phyloP scores from a whole-genome alignment of 2,888 invertebrate genomes.

The Cerceris rybyensis region DNA sequence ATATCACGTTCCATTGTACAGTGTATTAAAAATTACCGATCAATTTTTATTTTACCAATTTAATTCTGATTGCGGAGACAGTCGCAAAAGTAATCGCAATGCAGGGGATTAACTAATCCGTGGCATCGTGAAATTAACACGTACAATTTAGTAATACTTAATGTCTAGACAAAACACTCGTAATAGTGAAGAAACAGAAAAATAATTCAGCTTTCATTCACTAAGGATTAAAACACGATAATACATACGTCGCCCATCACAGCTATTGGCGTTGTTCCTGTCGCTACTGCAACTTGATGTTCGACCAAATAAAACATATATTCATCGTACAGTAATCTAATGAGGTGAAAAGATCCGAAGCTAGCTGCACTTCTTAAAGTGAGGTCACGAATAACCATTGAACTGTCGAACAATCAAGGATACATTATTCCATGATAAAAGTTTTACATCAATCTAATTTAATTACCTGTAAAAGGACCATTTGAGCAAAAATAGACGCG shows the following conservation, averaged over 20 bases:
- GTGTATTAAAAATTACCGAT: no score
- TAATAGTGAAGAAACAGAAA: no score
- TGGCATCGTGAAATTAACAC: no score
- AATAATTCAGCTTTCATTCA: no score
- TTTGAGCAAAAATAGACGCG: constrained; percentile 96
- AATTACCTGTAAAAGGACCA: constrained; percentile 98
- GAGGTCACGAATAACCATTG: constrained; percentile 98
- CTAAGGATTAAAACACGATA: no score
- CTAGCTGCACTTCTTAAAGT: constrained; percentile 98
- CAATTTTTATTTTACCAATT: no score
- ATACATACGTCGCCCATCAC: constrained; percentile 90
- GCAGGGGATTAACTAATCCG: no score
- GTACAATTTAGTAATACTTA: no score
- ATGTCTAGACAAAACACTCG: no score
- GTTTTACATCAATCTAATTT: not conserved
- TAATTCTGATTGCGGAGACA: no score
- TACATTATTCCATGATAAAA: not conserved
- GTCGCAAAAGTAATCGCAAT: no score
- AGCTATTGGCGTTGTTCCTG: constrained; percentile 95
- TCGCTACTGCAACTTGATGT: constrained; percentile 96
- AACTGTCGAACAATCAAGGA: constrained; percentile 84
- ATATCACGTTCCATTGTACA: no score
- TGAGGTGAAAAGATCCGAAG: constrained; percentile 99
- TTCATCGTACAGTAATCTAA: constrained; percentile 98
- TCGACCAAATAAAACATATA: constrained; percentile 99